Evolutionary conservation across 2,888 invertebrate genomes (phyloP), one percentile per base, ranked within the genome.

Genomic region (Brachyopa scutellaris): DNA sequence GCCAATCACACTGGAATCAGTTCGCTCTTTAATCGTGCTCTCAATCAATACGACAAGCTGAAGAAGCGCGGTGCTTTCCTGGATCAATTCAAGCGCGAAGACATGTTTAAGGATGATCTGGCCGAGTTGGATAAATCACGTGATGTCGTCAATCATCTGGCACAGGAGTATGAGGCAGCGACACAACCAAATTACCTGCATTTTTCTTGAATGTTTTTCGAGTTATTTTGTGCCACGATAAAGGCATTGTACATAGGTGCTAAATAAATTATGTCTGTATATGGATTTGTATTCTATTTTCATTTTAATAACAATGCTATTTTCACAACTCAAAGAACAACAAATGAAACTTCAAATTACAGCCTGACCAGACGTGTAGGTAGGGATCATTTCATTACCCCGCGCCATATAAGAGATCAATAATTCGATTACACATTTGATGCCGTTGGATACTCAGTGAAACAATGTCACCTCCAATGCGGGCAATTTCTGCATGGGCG

Each of bases 1-100:
- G 99, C 99, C 84, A 99, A 99, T 92, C 99, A 99, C 90, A 99
- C 99, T 4, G 98, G 97, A 89, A 99, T 99, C 87, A 97, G 97
- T 85, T 96, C 97, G 59, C 92, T 99, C 40, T 99, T 99, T 91
- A 97, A 97, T 89, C 93, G 97, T 84, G 97, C 97, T 11, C 91
- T 99, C 21, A 94, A 93, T 85, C 99, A 99, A 89, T 99, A 96
- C 90, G 99, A 99, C 90, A 99, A 98, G 91, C 92, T 99, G 66
- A 93, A 97, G 38, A 98, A 98, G 88, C 94, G 99, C 79, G 97
- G 98, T 88, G 99, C 99, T 0, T 99, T 99, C 91, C 91, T 99
- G 87, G 99, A 99, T 88, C 98, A 99, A 90, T 99, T 99, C 90
- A 94, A 96, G 42, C 98, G 98, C 88, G 98, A 99, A 90, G 95